Conservation (phyloP, 1,140 invertebrate genomes). For the Ostrea denselamellosa region DNA sequence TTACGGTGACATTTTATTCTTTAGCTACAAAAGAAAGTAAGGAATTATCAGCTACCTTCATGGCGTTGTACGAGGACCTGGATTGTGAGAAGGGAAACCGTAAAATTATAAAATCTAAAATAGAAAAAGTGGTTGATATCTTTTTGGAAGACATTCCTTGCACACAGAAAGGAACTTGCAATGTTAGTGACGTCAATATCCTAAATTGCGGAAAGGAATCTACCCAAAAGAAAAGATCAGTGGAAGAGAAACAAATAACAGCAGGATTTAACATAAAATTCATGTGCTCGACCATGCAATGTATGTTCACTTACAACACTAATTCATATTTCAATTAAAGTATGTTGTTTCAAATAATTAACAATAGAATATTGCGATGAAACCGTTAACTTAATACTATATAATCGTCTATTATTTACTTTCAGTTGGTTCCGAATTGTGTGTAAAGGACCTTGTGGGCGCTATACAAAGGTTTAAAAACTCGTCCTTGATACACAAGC, state of each 20-base stretch:
- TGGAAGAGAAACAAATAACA: neutral
- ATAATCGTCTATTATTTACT: neutral
- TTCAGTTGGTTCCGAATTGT: neutral
- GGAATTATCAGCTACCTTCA: neutral
- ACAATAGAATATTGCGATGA: neutral
- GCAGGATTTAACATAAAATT: conserved; percentile 15
- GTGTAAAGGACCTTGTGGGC: neutral
- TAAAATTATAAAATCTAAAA: neutral
- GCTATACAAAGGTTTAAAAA: neutral
- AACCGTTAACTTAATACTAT: neutral
- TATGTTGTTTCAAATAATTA: neutral
- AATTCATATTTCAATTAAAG: neutral
- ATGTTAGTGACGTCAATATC: neutral
- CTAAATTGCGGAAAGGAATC: neutral
- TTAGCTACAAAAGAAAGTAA: neutral
- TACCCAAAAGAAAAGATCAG: neutral
- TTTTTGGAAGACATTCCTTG: neutral
- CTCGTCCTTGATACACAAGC: neutral
- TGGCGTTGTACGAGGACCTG: neutral
- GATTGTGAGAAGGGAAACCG: neutral
- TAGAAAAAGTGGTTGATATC: neutral
- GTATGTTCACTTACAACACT: neutral
- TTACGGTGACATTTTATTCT: no score
- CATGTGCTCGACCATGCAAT: neutral
- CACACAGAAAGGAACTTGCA: neutral